A percentile compares a stretch with the other conserved stretches of the same genome.
Evolutionary conservation across 2,888 invertebrate species (phyloP).

Genomic region (Anarsia innoxiella): DNA sequence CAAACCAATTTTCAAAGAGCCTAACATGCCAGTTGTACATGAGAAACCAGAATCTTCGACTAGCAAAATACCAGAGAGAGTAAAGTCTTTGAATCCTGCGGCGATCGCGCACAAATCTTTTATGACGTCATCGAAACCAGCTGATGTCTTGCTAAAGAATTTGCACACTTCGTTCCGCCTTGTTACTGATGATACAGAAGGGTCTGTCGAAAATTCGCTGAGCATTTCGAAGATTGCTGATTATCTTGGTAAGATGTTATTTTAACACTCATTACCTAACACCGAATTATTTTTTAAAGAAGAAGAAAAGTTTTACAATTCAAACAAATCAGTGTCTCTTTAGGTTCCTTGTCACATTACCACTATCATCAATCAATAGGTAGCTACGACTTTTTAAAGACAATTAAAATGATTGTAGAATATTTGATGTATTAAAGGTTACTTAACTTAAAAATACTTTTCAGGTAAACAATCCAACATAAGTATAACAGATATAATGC

Average conservation of each 20-base stretch:
- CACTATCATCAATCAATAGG: too few relatives aligned
- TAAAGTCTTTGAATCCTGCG: background rate
- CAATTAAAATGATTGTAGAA: too few relatives aligned
- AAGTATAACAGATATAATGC: constrained; percentile 50
- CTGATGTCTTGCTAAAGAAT: constrained; percentile 42
- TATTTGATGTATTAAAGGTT: background rate
- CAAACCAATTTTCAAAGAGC: constrained; percentile 5
- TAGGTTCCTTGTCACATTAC: too few relatives aligned
- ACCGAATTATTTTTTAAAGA: too few relatives aligned
- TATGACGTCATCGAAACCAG: constrained; percentile 13
- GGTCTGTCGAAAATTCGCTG: constrained; percentile 49
- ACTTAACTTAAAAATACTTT: constrained; percentile 15
- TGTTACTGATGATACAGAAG: constrained; percentile 44
- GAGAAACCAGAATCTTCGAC: background rate
- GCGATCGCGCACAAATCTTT: constrained; percentile 7
- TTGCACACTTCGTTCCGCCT: constrained; percentile 37
- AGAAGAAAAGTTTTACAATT: too few relatives aligned
- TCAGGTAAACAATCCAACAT: constrained; percentile 56
- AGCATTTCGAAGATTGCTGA: constrained; percentile 63
- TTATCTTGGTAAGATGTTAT: constrained; percentile 57
- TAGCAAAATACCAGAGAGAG: constrained; percentile 1
- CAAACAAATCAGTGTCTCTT: too few relatives aligned
- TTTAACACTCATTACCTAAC: too few relatives aligned
- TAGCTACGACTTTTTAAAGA: too few relatives aligned
- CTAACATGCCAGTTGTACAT: background rate